Percentiles rank a stretch among this genome's conserved stretches.
Evolutionary conservation across 2,113 vertebrate genomes (phyloP).

Genomic region (Pituophis catenifer): DNA sequence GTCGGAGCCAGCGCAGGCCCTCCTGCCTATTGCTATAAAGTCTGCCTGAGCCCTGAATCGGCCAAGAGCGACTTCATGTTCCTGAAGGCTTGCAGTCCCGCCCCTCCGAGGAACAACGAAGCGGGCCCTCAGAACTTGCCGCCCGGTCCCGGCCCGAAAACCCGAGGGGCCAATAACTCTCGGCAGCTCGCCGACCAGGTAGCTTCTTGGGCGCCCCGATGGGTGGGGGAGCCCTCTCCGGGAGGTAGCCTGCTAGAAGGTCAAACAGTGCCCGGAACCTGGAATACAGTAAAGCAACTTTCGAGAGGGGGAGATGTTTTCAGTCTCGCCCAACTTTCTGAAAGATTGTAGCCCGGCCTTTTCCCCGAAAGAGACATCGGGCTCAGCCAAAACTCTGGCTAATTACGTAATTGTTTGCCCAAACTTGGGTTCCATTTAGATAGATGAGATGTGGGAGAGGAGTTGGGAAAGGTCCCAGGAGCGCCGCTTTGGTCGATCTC

Average conservation of each 20-base stretch:
- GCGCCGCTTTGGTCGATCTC: not conserved
- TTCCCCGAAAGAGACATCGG: slow-evolving; percentile 30
- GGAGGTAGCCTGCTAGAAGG: not conserved
- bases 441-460: not conserved
- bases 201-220: not conserved
- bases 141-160: slow-evolving; percentile 61
- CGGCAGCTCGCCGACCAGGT: slow-evolving; percentile 81
- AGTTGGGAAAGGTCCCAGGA: not conserved
- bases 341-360: not conserved
- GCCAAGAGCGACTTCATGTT: slow-evolving; percentile 94
- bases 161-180: slow-evolving; percentile 71
- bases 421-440: not conserved
- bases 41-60: slow-evolving; percentile 85
- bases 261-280: not conserved
- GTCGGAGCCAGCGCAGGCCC: slow-evolving; percentile 66
- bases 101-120: slow-evolving; percentile 78
- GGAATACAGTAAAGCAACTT: not conserved
- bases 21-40: slow-evolving; percentile 89
- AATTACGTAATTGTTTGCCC: slow-evolving; percentile 12
- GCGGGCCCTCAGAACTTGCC: slow-evolving; percentile 71
- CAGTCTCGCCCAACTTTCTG: not conserved
- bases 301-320: not conserved
- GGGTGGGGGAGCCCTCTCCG: not conserved
- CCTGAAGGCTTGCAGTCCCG: slow-evolving; percentile 84
- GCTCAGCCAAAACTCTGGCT: slow-evolving; percentile 14